Percentiles rank a stretch among this genome's conserved stretches.
These are phyloP conservation scores for Onychomys arenicola DNA, from an alignment of 2,797 vertebrate genomes.

Conservation along the genomic window DNA sequence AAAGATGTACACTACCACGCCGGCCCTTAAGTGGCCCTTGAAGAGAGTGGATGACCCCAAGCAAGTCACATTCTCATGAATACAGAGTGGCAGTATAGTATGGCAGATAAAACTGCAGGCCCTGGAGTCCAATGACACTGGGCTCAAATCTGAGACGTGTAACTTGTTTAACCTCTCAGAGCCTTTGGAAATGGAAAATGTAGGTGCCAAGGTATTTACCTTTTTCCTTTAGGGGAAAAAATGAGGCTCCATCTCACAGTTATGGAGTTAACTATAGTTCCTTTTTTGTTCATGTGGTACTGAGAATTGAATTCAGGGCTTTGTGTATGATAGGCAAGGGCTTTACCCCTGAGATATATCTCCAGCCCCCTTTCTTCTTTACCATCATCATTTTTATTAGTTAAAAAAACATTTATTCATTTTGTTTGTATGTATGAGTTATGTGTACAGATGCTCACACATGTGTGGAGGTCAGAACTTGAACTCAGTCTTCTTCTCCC, in stretches of 20 bases:
- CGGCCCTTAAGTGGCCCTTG: not conserved
- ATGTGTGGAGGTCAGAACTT: not conserved
- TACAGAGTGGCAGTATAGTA: not conserved
- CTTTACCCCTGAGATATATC: not conserved
- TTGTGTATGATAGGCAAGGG: not conserved
- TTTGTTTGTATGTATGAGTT: not conserved
- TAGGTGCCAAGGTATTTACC: not conserved
- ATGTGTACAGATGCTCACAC: not conserved
- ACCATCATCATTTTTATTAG: not conserved
- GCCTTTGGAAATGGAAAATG: not conserved
- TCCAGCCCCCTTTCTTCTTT: not conserved
- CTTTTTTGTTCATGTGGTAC: not conserved
- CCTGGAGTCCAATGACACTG: constrained; percentile 9
- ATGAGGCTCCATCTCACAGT: not conserved
- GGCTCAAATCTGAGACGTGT: constrained; percentile 58
- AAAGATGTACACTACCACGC: not conserved
- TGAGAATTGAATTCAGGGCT: not conserved
- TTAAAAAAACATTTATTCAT: too few relatives aligned
- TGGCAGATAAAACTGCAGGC: not conserved
- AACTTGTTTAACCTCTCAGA: constrained; percentile 47
- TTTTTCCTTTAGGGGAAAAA: not conserved
- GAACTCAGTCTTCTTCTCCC: not conserved
- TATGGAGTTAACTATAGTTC: not conserved
- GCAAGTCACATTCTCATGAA: constrained; percentile 26
- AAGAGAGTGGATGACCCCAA: not conserved